These are phyloP conservation scores for Spodoptera exigua DNA, from an alignment of 2,888 invertebrate species.

Conservation along the genomic window DNA sequence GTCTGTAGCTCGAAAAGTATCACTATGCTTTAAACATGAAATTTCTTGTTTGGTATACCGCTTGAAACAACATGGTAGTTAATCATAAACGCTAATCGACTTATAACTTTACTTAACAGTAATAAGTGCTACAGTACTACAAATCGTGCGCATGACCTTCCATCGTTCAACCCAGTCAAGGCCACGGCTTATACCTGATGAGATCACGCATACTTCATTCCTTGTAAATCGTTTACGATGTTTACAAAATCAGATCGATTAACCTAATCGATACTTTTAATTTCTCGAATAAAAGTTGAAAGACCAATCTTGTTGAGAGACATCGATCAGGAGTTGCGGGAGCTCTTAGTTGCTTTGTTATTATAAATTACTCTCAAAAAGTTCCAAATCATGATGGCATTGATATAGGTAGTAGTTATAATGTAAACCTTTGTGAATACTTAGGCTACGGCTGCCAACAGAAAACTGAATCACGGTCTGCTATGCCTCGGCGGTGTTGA, in stretches of 20 bases:
- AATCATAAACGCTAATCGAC: neutral
- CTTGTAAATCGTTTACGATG: slow-evolving; percentile 46
- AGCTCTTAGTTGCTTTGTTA: no score
- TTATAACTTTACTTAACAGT: slow-evolving; percentile 35
- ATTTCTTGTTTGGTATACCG: no score
- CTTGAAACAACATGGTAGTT: no score
- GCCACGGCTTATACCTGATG: slow-evolving; percentile 63
- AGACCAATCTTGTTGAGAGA: slow-evolving; percentile 15
- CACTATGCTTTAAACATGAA: no score
- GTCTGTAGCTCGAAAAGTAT: no score
- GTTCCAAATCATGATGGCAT: no score
- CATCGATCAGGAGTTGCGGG: neutral
- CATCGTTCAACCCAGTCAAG: slow-evolving; percentile 69
- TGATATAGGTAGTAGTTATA: no score
- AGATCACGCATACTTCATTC: slow-evolving; percentile 54
- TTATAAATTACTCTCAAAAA: no score
- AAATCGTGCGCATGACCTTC: slow-evolving; percentile 63
- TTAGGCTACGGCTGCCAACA: no score
- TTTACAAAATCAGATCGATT: slow-evolving; percentile 21
- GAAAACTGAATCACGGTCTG: no score
- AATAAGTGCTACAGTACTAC: slow-evolving; percentile 44
- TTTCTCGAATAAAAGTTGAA: slow-evolving; percentile 4
- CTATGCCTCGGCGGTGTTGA: no score
- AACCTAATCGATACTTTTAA: slow-evolving; percentile 23
- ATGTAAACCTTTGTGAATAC: no score